Evolutionary conservation across 1,140 invertebrate species (phyloP), one percentile per base, ranked within the genome.

Genomic region (Arctopsyche grandis): DNA sequence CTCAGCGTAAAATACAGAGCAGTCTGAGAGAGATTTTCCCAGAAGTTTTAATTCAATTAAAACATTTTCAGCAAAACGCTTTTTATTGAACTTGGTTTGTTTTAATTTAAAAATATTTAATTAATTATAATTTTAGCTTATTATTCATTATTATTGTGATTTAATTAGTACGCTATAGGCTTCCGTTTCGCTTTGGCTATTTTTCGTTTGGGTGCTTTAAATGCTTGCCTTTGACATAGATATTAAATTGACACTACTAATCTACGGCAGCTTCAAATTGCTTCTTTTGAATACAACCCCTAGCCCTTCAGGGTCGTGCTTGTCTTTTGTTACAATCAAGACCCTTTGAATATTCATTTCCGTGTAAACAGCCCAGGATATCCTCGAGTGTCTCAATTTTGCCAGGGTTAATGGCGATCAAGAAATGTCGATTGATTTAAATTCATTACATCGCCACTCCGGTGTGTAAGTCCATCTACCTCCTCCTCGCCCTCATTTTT

Each of bases 41-140:
- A 5, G 22, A 69, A 69, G 66, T 69, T 69, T 69, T 69, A 69
- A 69, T 69, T 69, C 66, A 69, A 69, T 69, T 69, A 69, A 69
- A 69, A 19, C 24, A 14, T 43, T 29, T 29, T n/a, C 66, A 24
- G 16, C 66, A 29, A 38, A 69, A 69, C 22, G 19, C 4, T 56
- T 1, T 4, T 38, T 4, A 38, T 4, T 38, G 7, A n/a, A n/a
- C n/a, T n/a, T n/a, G n/a, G n/a, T n/a, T n/a, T n/a, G n/a, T n/a
- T n/a, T n/a, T n/a, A n/a, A n/a, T n/a, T n/a, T n/a, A n/a, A n/a
- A n/a, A n/a, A n/a, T n/a, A n/a, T n/a, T n/a, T n/a, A n/a, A n/a
- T n/a, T n/a, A n/a, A n/a, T n/a, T n/a, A n/a, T n/a, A n/a, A n/a
- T n/a, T n/a, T n/a, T n/a, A n/a, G n/a, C n/a, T n/a, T n/a, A n/a